Base-by-base conservation (phyloP, 2,888 invertebrate species). In the Drosophila peninsularis region DNA sequence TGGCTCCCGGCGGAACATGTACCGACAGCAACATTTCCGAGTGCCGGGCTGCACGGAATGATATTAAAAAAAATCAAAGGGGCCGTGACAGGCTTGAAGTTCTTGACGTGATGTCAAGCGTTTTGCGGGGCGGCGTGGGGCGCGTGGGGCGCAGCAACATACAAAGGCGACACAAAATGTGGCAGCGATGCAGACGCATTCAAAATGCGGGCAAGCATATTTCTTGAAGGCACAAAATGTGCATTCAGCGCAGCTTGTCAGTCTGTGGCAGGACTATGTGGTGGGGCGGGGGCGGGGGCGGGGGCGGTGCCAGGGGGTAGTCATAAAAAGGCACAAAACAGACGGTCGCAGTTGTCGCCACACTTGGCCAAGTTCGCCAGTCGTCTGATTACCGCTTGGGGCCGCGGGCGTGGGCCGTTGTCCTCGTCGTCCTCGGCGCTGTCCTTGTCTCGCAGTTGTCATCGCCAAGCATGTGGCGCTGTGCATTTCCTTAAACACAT, bases 401-500 rank as follows among this genome's bases (percentile, higher is more conserved):
- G 61, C 42, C 21, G 1, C 21, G 42, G 11, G 44, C 27, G 30
- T 66, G 41, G 50, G 52, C 30, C 30, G 13, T 24, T 9, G 37
- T 44, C 17, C 19, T 27, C 27, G 27, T 30, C 27, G 45, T 44
- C 19, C 55, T 36, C 45, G 34, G 36, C 30, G 66, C 53, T 21
- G 57, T 75, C 67, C 80, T 68, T 70, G 78, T 68, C 78, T 75
- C 69, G 57, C 53, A 63, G 67, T 67, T 80, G 80, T 82, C 78
- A 78, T 37, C 78, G 39, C 56, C 68, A 54, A 74, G 74, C 74
- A 71, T 69, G 68, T 68, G 80, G 75, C 63, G 50, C 62, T 68
- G 71, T 68, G 71, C 84, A 83, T 80, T 80, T 80, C 83, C 81
- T 83, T 80, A 80, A 80, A 83, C 84, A 83, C 78, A 80, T 83